Conservation (phyloP, 2,888 invertebrate genomes). For the Hypercompe scribonia region DNA sequence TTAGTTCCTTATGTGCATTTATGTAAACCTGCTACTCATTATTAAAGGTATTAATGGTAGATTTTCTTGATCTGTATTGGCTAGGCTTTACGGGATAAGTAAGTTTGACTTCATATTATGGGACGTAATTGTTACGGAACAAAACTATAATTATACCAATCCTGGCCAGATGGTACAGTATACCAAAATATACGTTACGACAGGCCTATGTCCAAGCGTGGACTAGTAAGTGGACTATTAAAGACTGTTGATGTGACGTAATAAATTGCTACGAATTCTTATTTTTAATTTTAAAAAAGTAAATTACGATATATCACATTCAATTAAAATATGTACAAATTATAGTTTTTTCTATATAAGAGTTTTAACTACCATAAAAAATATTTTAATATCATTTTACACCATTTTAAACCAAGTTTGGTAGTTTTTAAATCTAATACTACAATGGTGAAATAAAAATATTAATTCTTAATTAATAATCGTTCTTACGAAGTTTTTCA, state of each 20-base stretch:
- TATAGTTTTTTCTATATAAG: background rate
- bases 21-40: constrained; percentile 50
- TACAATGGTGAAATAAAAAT: background rate
- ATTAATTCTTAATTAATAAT: no score
- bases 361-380: background rate
- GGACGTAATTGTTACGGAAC: background rate
- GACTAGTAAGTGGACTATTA: no score
- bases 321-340: background rate
- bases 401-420: background rate
- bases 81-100: background rate
- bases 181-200: no score
- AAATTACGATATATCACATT: background rate
- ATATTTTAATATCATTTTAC: background rate
- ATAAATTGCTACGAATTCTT: background rate
- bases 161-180: no score
- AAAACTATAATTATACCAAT: no score
- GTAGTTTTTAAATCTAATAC: background rate
- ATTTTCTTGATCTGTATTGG: background rate
- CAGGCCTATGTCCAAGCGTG: no score
- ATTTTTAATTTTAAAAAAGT: background rate
- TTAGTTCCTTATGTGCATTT: constrained; percentile 79
- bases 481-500: no score
- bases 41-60: constrained; percentile 16
- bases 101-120: background rate
- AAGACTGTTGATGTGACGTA: no score